Evolutionary conservation across 2,888 invertebrate genomes (phyloP).

Genomic region (Rotaria sp.): DNA sequence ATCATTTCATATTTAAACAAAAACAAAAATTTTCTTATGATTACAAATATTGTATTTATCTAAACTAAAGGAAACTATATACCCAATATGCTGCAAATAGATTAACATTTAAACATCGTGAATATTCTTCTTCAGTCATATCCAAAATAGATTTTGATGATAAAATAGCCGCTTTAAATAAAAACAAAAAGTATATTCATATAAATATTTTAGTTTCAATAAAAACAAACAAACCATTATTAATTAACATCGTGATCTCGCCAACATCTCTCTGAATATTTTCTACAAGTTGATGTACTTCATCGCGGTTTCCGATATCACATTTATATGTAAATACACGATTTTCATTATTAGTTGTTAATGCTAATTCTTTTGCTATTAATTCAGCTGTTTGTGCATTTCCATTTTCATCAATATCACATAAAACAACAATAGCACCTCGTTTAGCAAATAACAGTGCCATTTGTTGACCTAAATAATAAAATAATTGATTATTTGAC

Average conservation of each 20-base stretch:
- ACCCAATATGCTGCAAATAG: slow-evolving; percentile 39
- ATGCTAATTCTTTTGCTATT: not conserved
- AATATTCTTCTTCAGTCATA: slow-evolving; percentile 38
- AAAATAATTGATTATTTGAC: not conserved
- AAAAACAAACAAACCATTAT: slow-evolving; percentile 30
- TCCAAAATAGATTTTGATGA: slow-evolving; percentile 33
- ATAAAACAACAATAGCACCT: slow-evolving; percentile 37
- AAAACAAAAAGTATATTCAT: not conserved
- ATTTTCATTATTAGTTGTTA: slow-evolving; percentile 27
- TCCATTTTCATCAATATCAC: slow-evolving; percentile 36
- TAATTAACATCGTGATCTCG: slow-evolving; percentile 35
- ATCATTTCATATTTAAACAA: no score
- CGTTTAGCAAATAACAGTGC: slow-evolving; percentile 35
- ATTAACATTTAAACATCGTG: slow-evolving; percentile 32
- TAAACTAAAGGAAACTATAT: not conserved
- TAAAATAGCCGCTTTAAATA: not conserved
- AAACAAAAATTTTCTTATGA: no score
- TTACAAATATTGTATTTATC: no score
- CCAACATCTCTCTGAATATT: slow-evolving; percentile 36
- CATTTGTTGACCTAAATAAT: slow-evolving; percentile 32
- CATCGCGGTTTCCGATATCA: slow-evolving; percentile 39
- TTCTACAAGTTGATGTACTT: slow-evolving; percentile 34
- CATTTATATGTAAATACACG: slow-evolving; percentile 37
- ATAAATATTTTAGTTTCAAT: not conserved
- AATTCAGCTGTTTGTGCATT: slow-evolving; percentile 37